These are phyloP conservation scores for Ophonus ardosiacus DNA, from an alignment of 2,888 invertebrate genomes.

Conservation along the genomic window DNA sequence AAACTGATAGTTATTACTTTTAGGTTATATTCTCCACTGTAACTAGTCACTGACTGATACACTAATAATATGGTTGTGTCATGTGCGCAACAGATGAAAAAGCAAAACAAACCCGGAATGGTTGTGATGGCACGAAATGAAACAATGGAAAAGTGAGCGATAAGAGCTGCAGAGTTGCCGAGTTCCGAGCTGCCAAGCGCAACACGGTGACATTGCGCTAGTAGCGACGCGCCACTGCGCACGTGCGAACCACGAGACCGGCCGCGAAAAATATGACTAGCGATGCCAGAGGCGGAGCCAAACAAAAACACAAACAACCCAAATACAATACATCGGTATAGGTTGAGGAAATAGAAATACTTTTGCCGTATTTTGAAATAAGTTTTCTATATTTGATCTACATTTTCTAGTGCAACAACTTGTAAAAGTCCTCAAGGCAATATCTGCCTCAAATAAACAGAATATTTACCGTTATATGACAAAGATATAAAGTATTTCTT, in stretches of 20 bases:
- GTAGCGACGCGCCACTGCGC: conserved; percentile 28
- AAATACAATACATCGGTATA: neutral
- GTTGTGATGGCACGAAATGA: conserved; percentile 7
- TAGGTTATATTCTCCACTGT: neutral
- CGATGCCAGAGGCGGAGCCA: neutral
- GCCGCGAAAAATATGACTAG: conserved; percentile 25
- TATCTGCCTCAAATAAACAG: no score
- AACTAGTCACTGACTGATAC: neutral
- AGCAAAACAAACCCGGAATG: conserved; percentile 23
- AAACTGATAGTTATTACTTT: neutral
- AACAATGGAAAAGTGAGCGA: conserved; percentile 42
- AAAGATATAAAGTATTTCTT: no score
- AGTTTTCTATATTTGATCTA: no score
- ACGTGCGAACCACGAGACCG: conserved; percentile 36
- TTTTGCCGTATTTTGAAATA: no score
- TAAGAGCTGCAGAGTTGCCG: conserved; percentile 6
- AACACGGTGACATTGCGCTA: conserved; percentile 38
- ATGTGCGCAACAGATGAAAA: conserved; percentile 26
- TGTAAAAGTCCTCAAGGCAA: no score
- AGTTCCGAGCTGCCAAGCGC: conserved; percentile 13
- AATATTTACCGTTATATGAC: no score
- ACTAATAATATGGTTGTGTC: neutral
- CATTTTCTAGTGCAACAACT: no score
- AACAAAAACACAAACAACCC: neutral
- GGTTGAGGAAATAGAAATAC: no score